phyloP scores from a whole-genome alignment of 1,140 invertebrate species.

The Trichoplusia ni region DNA sequence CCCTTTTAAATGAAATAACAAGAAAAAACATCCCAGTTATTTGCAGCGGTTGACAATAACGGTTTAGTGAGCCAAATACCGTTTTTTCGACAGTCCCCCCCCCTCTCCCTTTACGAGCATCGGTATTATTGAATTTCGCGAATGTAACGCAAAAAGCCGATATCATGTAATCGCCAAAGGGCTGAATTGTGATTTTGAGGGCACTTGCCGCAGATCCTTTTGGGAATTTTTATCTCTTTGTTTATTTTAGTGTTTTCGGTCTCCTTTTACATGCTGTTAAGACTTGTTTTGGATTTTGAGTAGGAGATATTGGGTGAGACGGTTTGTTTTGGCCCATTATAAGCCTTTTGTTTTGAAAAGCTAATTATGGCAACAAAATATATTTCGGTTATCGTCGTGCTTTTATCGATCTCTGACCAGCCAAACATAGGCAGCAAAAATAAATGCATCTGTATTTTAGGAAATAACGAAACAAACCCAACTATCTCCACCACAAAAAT shows the following conservation, averaged over 20 bases:
- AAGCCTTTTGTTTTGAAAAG: slow-evolving; percentile 6
- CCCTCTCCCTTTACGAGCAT: slow-evolving; percentile 27
- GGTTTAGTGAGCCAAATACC: slow-evolving; percentile 28
- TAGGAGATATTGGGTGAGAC: slow-evolving; percentile 9
- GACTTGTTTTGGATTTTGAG: slow-evolving; percentile 8
- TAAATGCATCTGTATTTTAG: too few species aligned
- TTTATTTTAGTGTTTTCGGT: slow-evolving; percentile 28
- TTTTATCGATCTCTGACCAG: too few species aligned
- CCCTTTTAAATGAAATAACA: slow-evolving; percentile 30
- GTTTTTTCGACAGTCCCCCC: slow-evolving; percentile 9
- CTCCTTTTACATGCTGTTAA: slow-evolving; percentile 23
- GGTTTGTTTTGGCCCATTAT: slow-evolving; percentile 8
- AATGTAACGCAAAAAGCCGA: slow-evolving; percentile 30
- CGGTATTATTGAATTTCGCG: slow-evolving; percentile 38
- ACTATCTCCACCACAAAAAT: too few species aligned
- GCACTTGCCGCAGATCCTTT: slow-evolving; percentile 29
- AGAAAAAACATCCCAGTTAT: slow-evolving; percentile 29
- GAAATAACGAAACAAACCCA: too few species aligned
- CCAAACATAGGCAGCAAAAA: too few species aligned
- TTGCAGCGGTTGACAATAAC: slow-evolving; percentile 31
- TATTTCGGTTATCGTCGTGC: too few species aligned
- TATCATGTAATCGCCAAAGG: slow-evolving; percentile 37
- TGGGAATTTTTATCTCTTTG: slow-evolving; percentile 27
- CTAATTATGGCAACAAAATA: too few species aligned
- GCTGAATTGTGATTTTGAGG: slow-evolving; percentile 35